Base-by-base conservation (phyloP, 2,797 vertebrate species). In the Sternotherus odoratus region DNA sequence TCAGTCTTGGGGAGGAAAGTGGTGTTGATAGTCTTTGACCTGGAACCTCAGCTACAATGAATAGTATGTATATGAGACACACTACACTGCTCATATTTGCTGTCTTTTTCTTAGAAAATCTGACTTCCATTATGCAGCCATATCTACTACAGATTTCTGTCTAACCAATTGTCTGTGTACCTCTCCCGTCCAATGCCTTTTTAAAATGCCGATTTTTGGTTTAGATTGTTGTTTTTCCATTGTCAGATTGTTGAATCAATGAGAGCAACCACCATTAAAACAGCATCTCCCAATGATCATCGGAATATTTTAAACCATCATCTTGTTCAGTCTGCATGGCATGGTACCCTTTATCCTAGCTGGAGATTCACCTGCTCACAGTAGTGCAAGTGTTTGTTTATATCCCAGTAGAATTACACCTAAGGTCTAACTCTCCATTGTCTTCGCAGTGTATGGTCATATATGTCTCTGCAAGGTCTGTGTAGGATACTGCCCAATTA, bases 1-100 rank as follows among this genome's bases (percentile, higher is more conserved):
- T 63, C 93, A 96, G 85, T 43, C 77, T 91, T 60, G 57, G 91
- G 19, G 91, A 94, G 80, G 89, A 90, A 96, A 95, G 85, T 91
- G 82, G 86, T 94, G n/a, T 69, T 79, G 80, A 92, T 72, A 72
- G 87, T 94, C 48, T 93, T 96, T 86, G 91, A 97, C 95, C 77
- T 46, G 48, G 72, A 92, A n/a, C 93, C 93, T 87, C 74, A 75
- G 48, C 39, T 78, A 5, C 75, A 79, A 91, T 92, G 88, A 77
- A 87, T 83, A 93, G 91, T 91, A 7, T 5, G 66, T 0, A 48
- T 30, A 75, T 46, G 43, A 46, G 72, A 0, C 87, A 54, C 88
- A 69, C 90, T 95, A 82, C n/a, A 8, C 91, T 92, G 90, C 33
- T 36, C 10, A 48, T 93, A 78, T 89, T 89, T 39, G 33, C 66